Percentiles rank a stretch among this genome's conserved stretches.
These are phyloP conservation scores for Bombus soroeensis DNA, from an alignment of 1,140 invertebrate genomes.

Conservation along the genomic window DNA sequence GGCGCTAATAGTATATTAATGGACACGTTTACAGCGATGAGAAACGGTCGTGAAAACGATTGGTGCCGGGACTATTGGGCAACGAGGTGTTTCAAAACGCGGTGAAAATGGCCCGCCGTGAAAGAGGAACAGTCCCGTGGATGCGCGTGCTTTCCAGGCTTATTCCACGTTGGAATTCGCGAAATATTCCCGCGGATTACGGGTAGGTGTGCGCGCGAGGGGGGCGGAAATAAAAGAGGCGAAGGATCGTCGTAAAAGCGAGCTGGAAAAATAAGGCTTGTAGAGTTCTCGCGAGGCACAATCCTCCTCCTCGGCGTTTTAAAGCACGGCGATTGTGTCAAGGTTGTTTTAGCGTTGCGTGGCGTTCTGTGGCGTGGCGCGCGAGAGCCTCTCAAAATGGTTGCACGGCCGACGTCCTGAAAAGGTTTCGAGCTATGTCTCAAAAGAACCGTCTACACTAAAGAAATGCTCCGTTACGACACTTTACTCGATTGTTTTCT, in stretches of 20 bases:
- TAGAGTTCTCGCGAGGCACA: conserved; percentile 43
- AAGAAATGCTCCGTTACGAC: conserved; percentile 31
- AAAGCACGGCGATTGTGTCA: conserved; percentile 69
- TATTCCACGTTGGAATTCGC: background rate
- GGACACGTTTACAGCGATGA: too few species aligned
- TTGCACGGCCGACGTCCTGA: conserved; percentile 50
- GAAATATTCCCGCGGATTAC: background rate
- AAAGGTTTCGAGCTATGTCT: conserved; percentile 42
- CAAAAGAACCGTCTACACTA: conserved; percentile 33
- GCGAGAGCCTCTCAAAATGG: conserved; percentile 70
- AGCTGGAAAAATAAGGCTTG: conserved; percentile 24
- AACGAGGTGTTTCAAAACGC: conserved; percentile 21
- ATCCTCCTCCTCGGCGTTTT: conserved; percentile 26
- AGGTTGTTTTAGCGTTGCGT: conserved; percentile 68
- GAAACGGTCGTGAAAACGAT: background rate
- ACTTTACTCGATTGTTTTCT: conserved; percentile 29
- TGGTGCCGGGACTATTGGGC: background rate
- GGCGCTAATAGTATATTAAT: too few species aligned
- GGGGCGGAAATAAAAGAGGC: too few species aligned
- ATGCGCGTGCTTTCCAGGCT: background rate
- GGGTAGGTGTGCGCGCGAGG: background rate
- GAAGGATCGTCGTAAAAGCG: background rate
- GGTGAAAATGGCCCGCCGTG: background rate
- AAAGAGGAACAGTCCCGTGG: too few species aligned
- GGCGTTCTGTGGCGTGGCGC: conserved; percentile 54